Evolutionary conservation across 2,113 vertebrate genomes (phyloP).

Genomic region (Eulacestoma nigropectus): DNA sequence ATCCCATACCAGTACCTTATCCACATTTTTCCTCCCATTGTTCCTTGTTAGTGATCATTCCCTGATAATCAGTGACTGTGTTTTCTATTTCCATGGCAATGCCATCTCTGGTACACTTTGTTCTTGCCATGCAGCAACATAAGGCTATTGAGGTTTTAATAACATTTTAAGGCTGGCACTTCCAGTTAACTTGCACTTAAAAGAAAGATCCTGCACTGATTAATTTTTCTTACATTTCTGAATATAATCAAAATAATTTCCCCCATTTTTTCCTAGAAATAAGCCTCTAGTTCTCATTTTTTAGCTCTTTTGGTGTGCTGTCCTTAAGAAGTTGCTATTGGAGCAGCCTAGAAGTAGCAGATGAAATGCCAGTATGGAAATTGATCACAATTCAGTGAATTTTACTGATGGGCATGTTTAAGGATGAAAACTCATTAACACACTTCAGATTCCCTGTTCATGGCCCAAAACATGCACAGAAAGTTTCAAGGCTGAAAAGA

Average conservation of each 20-base stretch:
- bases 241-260: neutral
- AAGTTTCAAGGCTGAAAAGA: neutral
- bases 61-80: neutral
- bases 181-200: neutral
- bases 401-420: neutral
- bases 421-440: neutral
- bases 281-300: neutral
- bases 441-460: neutral
- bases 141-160: neutral
- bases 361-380: neutral
- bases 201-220: neutral
- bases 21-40: neutral
- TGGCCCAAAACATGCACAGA: neutral
- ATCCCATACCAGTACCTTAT: neutral
- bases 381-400: neutral
- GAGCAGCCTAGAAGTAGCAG: neutral
- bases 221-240: neutral
- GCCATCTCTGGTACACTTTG: neutral
- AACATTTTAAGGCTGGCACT: neutral
- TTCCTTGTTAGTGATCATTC: neutral
- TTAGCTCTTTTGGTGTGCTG: neutral
- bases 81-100: neutral
- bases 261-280: neutral
- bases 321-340: neutral
- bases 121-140: neutral